Evolutionary conservation across 2,888 invertebrate species (phyloP).

Genomic region (Drosophila demipolita): DNA sequence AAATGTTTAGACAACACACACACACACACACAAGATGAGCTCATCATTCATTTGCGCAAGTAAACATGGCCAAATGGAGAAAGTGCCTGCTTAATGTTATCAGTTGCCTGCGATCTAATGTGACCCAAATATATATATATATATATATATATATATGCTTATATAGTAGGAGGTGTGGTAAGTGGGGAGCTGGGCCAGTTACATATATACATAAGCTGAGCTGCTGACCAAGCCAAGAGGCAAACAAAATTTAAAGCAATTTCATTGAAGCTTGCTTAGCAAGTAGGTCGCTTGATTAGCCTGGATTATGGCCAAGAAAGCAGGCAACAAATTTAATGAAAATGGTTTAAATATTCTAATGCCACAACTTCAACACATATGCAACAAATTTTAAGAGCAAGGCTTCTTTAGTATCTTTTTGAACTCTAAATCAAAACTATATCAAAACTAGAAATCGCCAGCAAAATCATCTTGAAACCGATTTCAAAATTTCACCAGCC

Average conservation of each 20-base stretch:
- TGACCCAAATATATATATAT: slow-evolving; percentile 65
- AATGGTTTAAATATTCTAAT: neutral
- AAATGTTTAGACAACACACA: slow-evolving; percentile 73
- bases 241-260: slow-evolving; percentile 60
- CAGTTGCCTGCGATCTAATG: slow-evolving; percentile 64
- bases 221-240: slow-evolving; percentile 51
- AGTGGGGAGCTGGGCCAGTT: neutral
- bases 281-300: slow-evolving; percentile 44
- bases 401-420: too few relatives aligned
- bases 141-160: slow-evolving; percentile 9
- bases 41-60: slow-evolving; percentile 70
- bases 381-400: too few relatives aligned
- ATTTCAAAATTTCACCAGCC: too few relatives aligned
- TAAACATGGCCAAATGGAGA: slow-evolving; percentile 66
- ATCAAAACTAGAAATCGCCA: too few relatives aligned
- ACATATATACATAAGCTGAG: slow-evolving; percentile 9
- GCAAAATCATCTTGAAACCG: too few relatives aligned
- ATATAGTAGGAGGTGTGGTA: neutral
- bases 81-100: slow-evolving; percentile 72
- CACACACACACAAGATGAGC: slow-evolving; percentile 30
- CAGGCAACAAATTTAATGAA: neutral
- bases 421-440: too few relatives aligned
- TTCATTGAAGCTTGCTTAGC: slow-evolving; percentile 41
- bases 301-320: slow-evolving; percentile 34
- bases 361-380: neutral